Evolutionary conservation across 37 sponge, comb jelly and placozoan species (phyloP).

Genomic region (Bolinopsis microptera): DNA sequence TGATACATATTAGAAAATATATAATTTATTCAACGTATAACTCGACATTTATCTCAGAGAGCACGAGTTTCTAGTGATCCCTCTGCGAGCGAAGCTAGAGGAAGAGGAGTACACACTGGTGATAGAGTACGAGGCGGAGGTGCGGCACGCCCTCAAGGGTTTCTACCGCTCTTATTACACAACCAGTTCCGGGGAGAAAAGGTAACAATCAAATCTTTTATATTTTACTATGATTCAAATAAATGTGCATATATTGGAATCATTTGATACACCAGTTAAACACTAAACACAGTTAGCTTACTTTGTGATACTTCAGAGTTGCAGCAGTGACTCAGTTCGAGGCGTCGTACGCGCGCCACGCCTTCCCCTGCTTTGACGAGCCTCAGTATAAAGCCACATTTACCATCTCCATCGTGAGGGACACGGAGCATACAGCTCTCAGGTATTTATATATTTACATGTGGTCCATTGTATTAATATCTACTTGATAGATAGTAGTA

Average conservation of each 20-base stretch:
- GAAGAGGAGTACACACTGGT: background rate
- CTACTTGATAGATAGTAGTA: too few relatives aligned
- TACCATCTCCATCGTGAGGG: slow-evolving; percentile 76
- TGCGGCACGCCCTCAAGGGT: slow-evolving; percentile 34
- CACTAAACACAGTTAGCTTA: too few relatives aligned
- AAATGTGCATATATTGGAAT: too few relatives aligned
- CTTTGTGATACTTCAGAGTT: background rate
- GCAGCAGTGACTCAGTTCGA: slow-evolving; percentile 96
- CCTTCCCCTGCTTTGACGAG: slow-evolving; percentile 98
- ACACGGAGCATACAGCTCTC: slow-evolving; percentile 59
- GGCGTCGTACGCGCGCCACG: slow-evolving; percentile 88
- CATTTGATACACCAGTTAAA: too few relatives aligned
- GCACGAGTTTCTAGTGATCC: slow-evolving; percentile 21
- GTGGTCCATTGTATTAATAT: background rate
- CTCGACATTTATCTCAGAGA: too few relatives aligned
- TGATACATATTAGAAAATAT: too few relatives aligned
- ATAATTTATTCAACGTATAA: too few relatives aligned
- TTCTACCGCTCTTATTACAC: slow-evolving; percentile 56
- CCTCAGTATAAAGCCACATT: slow-evolving; percentile 91
- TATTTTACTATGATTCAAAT: too few relatives aligned
- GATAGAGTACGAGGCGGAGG: slow-evolving; percentile 31
- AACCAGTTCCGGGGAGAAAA: background rate
- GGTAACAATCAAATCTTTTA: too few relatives aligned
- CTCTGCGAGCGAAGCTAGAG: background rate
- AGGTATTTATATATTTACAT: slow-evolving; percentile 22